Percentiles rank a stretch among this genome's conserved stretches.
Conservation (phyloP, 1,140 invertebrate genomes). For the Drosophila mayri region DNA sequence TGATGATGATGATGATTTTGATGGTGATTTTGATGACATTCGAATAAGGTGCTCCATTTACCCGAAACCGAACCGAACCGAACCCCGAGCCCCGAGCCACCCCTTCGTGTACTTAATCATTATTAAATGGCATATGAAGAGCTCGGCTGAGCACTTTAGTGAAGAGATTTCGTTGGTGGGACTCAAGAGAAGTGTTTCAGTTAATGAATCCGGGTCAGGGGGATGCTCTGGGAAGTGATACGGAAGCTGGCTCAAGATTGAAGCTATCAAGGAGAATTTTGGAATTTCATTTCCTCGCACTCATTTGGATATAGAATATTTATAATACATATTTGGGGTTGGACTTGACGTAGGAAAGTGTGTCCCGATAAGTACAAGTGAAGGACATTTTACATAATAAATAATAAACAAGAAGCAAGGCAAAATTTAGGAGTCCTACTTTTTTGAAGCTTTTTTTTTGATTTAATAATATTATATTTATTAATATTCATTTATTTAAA, state of each 20-base stretch:
- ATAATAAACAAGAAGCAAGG: not conserved
- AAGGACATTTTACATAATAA: slow-evolving; percentile 4
- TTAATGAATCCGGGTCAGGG: slow-evolving; percentile 34
- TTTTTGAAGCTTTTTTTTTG: too few species aligned
- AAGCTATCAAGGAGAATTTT: slow-evolving; percentile 4
- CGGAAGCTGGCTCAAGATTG: slow-evolving; percentile 17
- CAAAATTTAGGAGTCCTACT: not conserved
- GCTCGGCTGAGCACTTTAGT: slow-evolving; percentile 37
- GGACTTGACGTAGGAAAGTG: not conserved
- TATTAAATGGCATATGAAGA: slow-evolving; percentile 49
- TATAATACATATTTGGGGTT: not conserved
- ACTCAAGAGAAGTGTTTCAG: slow-evolving; percentile 3
- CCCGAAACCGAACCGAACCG: slow-evolving; percentile 3
- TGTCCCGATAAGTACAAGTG: not conserved
- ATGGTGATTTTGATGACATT: slow-evolving; percentile 67
- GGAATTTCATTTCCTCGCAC: slow-evolving; percentile 5
- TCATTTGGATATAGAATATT: slow-evolving; percentile 4
- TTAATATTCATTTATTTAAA: too few species aligned
- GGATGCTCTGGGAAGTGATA: not conserved
- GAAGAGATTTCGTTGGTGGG: slow-evolving; percentile 12
- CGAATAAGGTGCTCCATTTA: slow-evolving; percentile 43
- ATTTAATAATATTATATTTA: too few species aligned
- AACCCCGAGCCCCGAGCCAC: not conserved
- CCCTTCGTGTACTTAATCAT: slow-evolving; percentile 41
- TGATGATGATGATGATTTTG: slow-evolving; percentile 48